Base-by-base conservation (phyloP, 1,140 invertebrate species). In the Megalonaias nervosa region DNA sequence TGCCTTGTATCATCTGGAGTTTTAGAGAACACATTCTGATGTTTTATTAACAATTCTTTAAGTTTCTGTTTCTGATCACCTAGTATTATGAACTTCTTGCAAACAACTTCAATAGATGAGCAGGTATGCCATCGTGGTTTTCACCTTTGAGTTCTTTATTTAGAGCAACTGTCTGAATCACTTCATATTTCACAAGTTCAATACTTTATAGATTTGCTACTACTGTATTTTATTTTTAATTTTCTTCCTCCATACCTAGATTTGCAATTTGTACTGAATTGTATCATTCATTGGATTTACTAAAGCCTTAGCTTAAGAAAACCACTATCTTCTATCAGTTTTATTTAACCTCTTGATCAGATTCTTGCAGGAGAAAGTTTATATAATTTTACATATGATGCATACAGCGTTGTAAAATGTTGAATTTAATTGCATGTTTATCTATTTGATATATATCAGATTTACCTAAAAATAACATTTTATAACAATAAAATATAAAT, bases 1-100 rank as follows among this genome's bases (percentile, higher is more conserved):
- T 71, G 21, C 11, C 82, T 78, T 19, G 82, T 71, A 55, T 80
- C 74, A 31, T 26, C 75, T 6, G 59, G 31, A 5, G 48, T 57
- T 57, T 70, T 70, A 14, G 71, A 75, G 69, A 82, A 82, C 16
- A 75, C 58, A 57, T 81, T 48, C 65, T 75, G 59, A 69, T 67
- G 59, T 38, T 72, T 16, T 21, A 48, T 16, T 17, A 80, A 23
- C 59, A 80, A 64, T 16, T 57, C 31, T 57, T 61, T 71, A 23
- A 79, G 23, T 21, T 61, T 21, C 56, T 60, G 61, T 71, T 21
- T 16, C 38, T 79, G 61, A 4, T 14, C 23, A 60, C 9, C 4
- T 60, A 6, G 61, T 26, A 31, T 55, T 55, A 19, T 16, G n/a
- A 19, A 5, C 48, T 13, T 15, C 31, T 71, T 14, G 59, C 19